These are phyloP conservation scores for Speoplatyrhinus poulsoni DNA, from an alignment of 2,113 vertebrate genomes.

Conservation along the genomic window DNA sequence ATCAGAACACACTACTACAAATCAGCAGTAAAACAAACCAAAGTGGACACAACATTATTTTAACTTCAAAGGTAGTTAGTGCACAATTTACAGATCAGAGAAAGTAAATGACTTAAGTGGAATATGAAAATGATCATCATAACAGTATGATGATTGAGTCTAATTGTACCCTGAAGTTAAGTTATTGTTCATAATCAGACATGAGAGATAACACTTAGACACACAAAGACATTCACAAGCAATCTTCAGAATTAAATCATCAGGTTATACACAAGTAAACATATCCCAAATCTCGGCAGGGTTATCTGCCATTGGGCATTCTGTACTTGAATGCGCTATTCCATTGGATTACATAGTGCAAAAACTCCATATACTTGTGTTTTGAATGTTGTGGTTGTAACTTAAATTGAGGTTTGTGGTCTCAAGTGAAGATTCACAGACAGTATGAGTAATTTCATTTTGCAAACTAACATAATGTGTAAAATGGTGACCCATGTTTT, in stretches of 20 bases:
- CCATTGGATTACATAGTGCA: no score
- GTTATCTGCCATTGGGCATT: no score
- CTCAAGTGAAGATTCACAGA: no score
- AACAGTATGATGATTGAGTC: conserved; percentile 13
- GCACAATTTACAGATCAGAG: background rate
- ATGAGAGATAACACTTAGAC: conserved; percentile 3
- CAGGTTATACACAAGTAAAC: no score
- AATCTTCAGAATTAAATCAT: conserved; percentile 25
- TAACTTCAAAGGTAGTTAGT: conserved; percentile 48
- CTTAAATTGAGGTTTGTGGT: no score
- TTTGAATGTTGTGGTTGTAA: no score
- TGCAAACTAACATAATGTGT: no score
- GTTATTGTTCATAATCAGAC: background rate
- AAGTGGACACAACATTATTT: conserved; percentile 27
- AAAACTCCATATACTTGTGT: no score
- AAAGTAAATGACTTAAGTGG: background rate
- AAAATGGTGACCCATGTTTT: no score
- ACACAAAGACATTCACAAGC: background rate
- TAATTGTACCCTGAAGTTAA: conserved; percentile 23
- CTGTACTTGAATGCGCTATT: no score
- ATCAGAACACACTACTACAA: conserved; percentile 45
- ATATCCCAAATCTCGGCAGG: no score
- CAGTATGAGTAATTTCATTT: no score
- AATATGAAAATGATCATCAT: conserved; percentile 5
- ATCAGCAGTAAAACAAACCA: conserved; percentile 36